phyloP scores from a whole-genome alignment of 1,140 invertebrate species.

The Neodiprion fabricii region DNA sequence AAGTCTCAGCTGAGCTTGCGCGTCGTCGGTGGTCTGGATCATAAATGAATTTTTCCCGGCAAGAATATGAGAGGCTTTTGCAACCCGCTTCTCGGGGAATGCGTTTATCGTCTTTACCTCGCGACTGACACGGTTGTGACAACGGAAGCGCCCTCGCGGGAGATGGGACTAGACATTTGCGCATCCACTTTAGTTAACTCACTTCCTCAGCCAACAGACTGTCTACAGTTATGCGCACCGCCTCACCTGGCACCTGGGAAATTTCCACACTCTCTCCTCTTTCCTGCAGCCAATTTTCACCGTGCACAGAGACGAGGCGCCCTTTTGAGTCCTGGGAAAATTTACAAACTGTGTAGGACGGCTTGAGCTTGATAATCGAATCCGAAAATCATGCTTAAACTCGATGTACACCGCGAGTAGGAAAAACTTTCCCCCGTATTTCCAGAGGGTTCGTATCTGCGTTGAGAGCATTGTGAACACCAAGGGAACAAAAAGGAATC shows the following conservation, averaged over 20 bases:
- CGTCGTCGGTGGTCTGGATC: no score
- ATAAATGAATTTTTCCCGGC: not conserved
- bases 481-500: no score
- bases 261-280: not conserved
- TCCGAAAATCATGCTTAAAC: no score
- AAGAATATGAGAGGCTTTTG: not conserved
- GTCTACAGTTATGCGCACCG: not conserved
- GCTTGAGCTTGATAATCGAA: no score
- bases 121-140: not conserved
- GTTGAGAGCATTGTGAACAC: no score
- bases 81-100: not conserved
- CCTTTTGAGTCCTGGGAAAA: no score
- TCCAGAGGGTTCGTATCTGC: no score
- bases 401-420: no score
- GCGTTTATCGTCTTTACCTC: not conserved
- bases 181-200: slow-evolving; percentile 4
- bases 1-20: no score
- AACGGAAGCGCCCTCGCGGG: not conserved
- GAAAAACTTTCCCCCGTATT: no score
- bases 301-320: no score
- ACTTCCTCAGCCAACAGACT: not conserved
- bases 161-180: not conserved
- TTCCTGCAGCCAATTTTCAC: not conserved
- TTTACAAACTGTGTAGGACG: no score
- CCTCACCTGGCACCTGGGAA: not conserved